Percentiles rank a stretch among this genome's conserved stretches.
Evolutionary conservation across 2,888 invertebrate species (phyloP).

Genomic region (Octonoba sinensis): DNA sequence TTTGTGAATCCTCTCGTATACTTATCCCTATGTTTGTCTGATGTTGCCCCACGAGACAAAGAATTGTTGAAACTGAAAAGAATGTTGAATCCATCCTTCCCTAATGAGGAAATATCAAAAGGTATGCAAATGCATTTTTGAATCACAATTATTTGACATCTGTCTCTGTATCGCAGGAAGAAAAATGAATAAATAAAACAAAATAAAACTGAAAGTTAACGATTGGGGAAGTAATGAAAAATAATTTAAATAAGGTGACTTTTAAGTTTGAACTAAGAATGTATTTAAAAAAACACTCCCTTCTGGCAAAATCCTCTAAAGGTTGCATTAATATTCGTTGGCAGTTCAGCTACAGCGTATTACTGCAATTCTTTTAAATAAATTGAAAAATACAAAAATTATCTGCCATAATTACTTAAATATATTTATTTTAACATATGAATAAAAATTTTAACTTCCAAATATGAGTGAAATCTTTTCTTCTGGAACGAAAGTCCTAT

Average conservation of each 20-base stretch:
- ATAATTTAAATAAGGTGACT: neutral
- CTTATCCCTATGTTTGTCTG: conserved; percentile 32
- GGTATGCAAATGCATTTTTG: neutral
- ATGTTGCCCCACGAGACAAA: neutral
- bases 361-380: neutral
- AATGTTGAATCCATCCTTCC: neutral
- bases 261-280: neutral
- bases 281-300: neutral
- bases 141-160: neutral
- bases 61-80: neutral
- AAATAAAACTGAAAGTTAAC: neutral
- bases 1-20: conserved; percentile 23
- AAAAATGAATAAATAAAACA: neutral
- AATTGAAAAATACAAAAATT: neutral
- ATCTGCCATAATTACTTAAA: too few species aligned
- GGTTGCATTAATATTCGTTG: too few species aligned
- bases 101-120: neutral
- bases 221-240: neutral
- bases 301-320: too few species aligned
- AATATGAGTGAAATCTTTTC: too few species aligned
- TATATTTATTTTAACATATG: too few species aligned
- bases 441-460: too few species aligned
- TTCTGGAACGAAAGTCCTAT: too few species aligned
- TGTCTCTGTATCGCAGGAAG: neutral
- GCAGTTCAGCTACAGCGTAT: too few species aligned